Base-by-base conservation (phyloP, 2,888 invertebrate species). In the Plebejus anna region DNA sequence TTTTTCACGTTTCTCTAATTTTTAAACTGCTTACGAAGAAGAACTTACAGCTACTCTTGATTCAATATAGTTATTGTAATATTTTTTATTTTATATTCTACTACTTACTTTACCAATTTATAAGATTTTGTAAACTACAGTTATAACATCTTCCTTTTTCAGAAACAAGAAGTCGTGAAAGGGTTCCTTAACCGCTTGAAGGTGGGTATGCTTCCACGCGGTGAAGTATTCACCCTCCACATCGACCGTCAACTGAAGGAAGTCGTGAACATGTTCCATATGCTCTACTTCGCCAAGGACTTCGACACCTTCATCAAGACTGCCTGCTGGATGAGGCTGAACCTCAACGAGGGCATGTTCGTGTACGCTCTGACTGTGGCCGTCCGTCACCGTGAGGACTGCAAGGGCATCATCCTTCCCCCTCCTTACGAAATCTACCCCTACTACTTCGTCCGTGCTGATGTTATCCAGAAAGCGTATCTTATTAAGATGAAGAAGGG, bases 391-490 rank as follows among this genome's bases (percentile, higher is more conserved):
- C 91, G 94, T 76, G 87, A 89, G 16, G 94, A 94, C 83, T 92
- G 91, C 87, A 90, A 84, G 79, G 92, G 92, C 59, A 88, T 95
- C 76, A 88, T 94, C 36, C 85, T 95, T 42, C 95, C 95, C 70
- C 94, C 95, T 78, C 91, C 94, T 2, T 95, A 95, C 81, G 95
- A 95, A 86, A 92, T 95, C 81, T 92, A 95, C 79, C 96, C 96
- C 0, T 95, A 95, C 90, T 95, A 94, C 85, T 96, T 95, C 88
- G 95, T 96, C 79, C 95, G 95, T 82, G 91, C 94, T 36, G 95
- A 96, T 82, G 95, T 96, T n/a, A 94, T 96, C 81, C 92, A 95
- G 78, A 94, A 92, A 76, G 91, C 94, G 6, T 94, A 94, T 82
- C 78, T 94, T 79, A 85, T 94, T 76, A 95, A 95, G 81, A 93